Conservation (phyloP, 2,113 vertebrate species). For the Cisticola juncidis region DNA sequence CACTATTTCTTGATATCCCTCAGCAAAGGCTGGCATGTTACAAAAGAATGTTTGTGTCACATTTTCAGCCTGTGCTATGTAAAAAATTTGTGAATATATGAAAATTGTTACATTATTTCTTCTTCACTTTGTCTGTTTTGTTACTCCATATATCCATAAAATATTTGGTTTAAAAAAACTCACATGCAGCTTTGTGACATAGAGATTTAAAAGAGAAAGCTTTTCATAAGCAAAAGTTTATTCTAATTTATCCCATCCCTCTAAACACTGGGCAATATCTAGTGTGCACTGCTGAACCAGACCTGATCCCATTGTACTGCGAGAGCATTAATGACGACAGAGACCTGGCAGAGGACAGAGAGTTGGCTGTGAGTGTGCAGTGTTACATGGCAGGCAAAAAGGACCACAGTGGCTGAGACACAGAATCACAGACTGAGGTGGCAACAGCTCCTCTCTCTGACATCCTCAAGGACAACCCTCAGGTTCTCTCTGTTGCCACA, state of each 20-base stretch:
- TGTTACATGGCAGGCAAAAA: neutral
- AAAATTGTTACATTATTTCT: neutral
- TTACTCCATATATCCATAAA: neutral
- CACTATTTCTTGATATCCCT: neutral
- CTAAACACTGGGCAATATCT: neutral
- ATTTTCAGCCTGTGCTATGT: neutral
- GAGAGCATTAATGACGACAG: neutral
- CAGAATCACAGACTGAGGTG: neutral
- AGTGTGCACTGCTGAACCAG: constrained; percentile 5
- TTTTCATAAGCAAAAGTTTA: neutral
- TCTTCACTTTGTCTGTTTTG: neutral
- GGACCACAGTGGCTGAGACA: neutral
- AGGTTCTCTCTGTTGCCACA: neutral
- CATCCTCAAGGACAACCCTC: neutral
- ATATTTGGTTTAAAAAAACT: neutral
- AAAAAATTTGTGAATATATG: neutral
- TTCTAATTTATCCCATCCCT: neutral
- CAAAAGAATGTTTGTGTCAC: neutral
- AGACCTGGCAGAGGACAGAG: constrained; percentile 35
- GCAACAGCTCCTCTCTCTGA: neutral
- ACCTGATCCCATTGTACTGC: neutral
- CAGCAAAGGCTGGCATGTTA: constrained; percentile 24
- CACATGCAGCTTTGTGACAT: neutral
- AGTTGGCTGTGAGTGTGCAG: neutral
- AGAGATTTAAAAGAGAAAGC: neutral